Percentiles rank a stretch among this genome's conserved stretches.
These are phyloP conservation scores for Polydrusus cervinus DNA, from an alignment of 2,888 invertebrate genomes.

Conservation along the genomic window DNA sequence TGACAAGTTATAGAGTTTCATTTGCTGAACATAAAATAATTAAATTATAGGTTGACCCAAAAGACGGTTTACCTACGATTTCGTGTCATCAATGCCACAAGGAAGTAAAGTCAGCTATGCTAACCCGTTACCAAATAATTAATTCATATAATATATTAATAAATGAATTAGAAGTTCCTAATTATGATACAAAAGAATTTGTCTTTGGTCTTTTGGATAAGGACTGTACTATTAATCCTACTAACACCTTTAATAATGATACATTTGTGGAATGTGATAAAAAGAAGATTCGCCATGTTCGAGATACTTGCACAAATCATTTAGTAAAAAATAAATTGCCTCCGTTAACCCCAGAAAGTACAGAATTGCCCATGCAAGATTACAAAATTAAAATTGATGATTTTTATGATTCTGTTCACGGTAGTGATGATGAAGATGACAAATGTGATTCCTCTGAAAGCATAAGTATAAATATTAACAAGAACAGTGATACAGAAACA, in stretches of 20 bases:
- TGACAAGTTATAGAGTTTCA: neutral
- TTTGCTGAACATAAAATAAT: neutral
- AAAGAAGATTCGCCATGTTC: neutral
- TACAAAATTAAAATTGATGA: neutral
- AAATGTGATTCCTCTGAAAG: slow-evolving; percentile 6
- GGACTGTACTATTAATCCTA: neutral
- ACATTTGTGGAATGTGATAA: neutral
- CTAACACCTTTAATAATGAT: neutral
- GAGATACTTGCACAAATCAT: neutral
- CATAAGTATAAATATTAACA: neutral
- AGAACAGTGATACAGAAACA: neutral
- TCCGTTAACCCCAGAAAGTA: neutral
- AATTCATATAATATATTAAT: slow-evolving; percentile 45
- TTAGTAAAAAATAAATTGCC: neutral
- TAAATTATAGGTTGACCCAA: slow-evolving; percentile 34
- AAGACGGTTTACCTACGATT: slow-evolving; percentile 41
- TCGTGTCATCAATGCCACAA: slow-evolving; percentile 43
- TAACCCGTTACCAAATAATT: slow-evolving; percentile 47
- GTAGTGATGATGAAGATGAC: slow-evolving; percentile 1
- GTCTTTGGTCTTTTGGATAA: neutral
- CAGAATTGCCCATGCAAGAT: neutral
- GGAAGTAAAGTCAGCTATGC: slow-evolving; percentile 49
- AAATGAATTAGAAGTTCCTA: slow-evolving; percentile 10
- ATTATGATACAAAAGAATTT: neutral
- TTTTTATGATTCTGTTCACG: neutral